phyloP scores from a whole-genome alignment of 2,888 invertebrate species.

The Aphidoletes aphidimyza region DNA sequence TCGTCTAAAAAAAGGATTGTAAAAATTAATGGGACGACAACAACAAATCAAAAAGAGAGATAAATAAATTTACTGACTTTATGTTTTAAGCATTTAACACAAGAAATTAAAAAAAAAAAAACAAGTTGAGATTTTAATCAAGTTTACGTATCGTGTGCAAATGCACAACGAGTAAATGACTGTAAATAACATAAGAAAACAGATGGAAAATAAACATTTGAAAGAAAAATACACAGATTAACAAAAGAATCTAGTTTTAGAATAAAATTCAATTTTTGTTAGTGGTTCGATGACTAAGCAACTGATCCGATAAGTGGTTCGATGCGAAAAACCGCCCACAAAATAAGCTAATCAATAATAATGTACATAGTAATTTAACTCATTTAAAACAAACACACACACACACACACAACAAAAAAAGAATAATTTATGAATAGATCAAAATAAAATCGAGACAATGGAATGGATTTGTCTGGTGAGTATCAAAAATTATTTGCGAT shows the following conservation, averaged over 20 bases:
- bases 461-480: not conserved
- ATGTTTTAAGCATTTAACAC: no score
- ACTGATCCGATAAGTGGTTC: not conserved
- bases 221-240: not conserved
- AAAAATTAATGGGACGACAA: no score
- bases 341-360: conserved; percentile 44
- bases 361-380: conserved; percentile 21
- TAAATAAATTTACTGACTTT: no score
- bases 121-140: conserved; percentile 21
- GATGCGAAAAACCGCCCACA: conserved; percentile 16
- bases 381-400: not conserved
- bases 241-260: conserved; percentile 26
- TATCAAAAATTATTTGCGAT: not conserved
- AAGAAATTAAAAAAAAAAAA: not conserved
- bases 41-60: no score
- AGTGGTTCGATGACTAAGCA: not conserved
- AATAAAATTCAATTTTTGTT: conserved; percentile 40
- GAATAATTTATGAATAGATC: not conserved
- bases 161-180: not conserved
- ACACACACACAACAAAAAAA: not conserved
- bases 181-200: not conserved
- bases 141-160: not conserved
- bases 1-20: no score
- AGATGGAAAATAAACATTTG: not conserved
- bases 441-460: not conserved